Evolutionary conservation across 2,113 vertebrate genomes (phyloP).

Genomic region (Scophthalmus maximus): DNA sequence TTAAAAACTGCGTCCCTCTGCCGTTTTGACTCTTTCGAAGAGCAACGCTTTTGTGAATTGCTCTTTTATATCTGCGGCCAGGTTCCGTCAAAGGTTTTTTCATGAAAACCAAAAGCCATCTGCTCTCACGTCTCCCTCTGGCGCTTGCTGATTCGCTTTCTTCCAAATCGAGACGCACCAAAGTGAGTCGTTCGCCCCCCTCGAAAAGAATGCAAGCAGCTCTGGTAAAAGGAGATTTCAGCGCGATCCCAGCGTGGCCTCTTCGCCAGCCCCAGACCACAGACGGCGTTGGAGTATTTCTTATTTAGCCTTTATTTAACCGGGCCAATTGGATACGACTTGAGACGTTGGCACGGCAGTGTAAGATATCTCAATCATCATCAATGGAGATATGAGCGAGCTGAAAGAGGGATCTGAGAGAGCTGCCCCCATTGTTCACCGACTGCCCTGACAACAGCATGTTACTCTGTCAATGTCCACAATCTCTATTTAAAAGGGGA

Average conservation of each 20-base stretch:
- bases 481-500: not conserved
- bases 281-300: too few species aligned
- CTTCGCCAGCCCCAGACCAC: too few species aligned
- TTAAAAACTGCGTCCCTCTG: constrained; percentile 20
- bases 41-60: not conserved
- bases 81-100: constrained; percentile 26
- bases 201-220: constrained; percentile 21
- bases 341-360: not conserved
- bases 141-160: constrained; percentile 54
- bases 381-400: constrained; percentile 3
- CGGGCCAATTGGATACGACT: not conserved
- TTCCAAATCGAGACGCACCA: constrained; percentile 55
- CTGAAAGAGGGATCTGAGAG: not conserved
- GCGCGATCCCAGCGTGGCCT: constrained; percentile 8
- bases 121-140: constrained; percentile 49
- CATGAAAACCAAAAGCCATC: constrained; percentile 44
- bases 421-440: constrained; percentile 11
- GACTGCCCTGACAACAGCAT: constrained; percentile 21
- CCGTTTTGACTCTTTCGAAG: constrained; percentile 14
- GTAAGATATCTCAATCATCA: not conserved
- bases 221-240: constrained; percentile 20
- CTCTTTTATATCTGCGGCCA: constrained; percentile 14
- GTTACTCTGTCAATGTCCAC: constrained; percentile 6
- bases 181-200: constrained; percentile 58
- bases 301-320: constrained; percentile 4